Evolutionary conservation across 2,113 vertebrate genomes (phyloP), one percentile per base, ranked within the genome.

Genomic region (Kryptolebias marmoratus): DNA sequence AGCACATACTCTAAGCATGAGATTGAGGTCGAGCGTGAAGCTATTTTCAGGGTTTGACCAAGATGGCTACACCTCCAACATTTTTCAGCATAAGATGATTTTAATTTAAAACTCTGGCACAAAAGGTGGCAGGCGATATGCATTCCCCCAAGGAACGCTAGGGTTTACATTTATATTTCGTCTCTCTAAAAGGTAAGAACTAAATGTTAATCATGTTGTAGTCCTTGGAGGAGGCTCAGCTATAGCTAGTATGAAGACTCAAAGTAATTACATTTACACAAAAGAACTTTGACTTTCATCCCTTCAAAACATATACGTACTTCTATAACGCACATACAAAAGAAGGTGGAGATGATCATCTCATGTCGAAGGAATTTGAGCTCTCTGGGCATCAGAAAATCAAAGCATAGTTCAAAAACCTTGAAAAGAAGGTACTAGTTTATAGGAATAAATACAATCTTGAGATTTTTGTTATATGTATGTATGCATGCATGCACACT

Each of bases 241-340:
- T 60, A 85, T 88, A 79, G 86, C 75, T 81, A 66, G 60, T 36
- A 45, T 62, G 49, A 75, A 84, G 60, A 53, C 30, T 42, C 57
- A 67, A 16, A 75, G 64, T 64, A 73, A 79, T 82, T 58, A 66
- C 18, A 27, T 75, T 32, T 11, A 55, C 60, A 79, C 68, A 83
- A 86, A 79, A 68, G 58, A 56, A 78, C 66, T 77, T 22, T 61
- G 70, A 79, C 73, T 45, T 5, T 60, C 66, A 79, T 82, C 81
- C 64, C 14, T 60, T 48, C n/a, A 18, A 55, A 58, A 6, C 27
- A 70, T 57, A 61, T 57, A 36, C 28, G 27, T 54, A 32, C 12
- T 31, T 15, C 12, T 15, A 39, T 50, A 48, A 18, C 54, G 62
- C 16, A 61, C 54, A 47, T 68, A 52, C 1, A 54, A 47, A 11